Evolutionary conservation across 2,113 vertebrate genomes (phyloP).

Genomic region (Prolemur simus): DNA sequence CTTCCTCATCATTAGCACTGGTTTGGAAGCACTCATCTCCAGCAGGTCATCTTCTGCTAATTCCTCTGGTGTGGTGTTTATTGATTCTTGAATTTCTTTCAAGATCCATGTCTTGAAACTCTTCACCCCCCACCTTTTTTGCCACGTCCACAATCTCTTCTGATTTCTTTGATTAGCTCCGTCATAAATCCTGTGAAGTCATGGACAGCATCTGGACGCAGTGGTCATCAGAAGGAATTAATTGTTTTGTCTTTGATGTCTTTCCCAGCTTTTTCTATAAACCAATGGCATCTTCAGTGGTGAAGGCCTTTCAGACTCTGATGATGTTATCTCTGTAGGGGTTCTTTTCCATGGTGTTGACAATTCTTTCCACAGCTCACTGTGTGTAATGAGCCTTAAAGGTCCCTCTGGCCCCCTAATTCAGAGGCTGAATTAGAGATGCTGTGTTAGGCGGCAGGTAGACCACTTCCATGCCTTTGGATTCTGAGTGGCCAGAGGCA

Average conservation of each 20-base stretch:
- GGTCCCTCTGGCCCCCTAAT: neutral
- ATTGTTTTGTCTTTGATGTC: neutral
- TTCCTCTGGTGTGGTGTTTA: neutral
- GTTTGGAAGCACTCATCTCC: neutral
- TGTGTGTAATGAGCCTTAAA: neutral
- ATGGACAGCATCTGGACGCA: neutral
- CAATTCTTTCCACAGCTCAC: neutral
- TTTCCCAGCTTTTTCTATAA: neutral
- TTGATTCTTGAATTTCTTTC: neutral
- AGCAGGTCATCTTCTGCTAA: neutral
- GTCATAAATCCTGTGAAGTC: neutral
- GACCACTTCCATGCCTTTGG: neutral
- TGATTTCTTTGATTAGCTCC: neutral
- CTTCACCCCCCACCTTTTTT: neutral
- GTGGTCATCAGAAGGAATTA: neutral
- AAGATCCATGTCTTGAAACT: neutral
- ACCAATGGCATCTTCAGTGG: neutral
- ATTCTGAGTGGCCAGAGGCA: neutral
- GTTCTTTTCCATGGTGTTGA: neutral
- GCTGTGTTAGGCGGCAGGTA: neutral
- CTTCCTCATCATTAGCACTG: neutral
- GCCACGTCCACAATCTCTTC: neutral
- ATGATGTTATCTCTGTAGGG: too few species aligned
- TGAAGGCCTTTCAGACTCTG: neutral
- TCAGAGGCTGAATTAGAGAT: neutral